Conservation (phyloP, 92 coral and sea anemone genomes). For the Virgularia gustaviana region DNA sequence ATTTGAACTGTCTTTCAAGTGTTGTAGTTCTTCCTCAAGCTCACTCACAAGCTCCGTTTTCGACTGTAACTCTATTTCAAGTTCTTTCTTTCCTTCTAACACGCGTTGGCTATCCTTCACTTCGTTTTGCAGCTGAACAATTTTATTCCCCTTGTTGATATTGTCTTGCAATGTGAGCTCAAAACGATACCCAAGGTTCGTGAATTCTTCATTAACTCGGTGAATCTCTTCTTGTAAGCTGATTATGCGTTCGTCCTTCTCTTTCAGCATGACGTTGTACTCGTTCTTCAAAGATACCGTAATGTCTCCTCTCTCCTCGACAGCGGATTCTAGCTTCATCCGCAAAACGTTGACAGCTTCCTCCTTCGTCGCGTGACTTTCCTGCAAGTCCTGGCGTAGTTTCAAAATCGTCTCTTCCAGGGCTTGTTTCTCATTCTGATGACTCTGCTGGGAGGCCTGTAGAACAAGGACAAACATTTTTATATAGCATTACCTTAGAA, state of each 20-base stretch:
- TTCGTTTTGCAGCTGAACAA: slow-evolving; percentile 26
- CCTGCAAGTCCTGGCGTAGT: slow-evolving; percentile 4
- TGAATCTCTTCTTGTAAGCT: slow-evolving; percentile 26
- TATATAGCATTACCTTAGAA: too few relatives aligned
- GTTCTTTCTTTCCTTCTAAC: slow-evolving; percentile 6
- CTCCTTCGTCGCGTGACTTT: slow-evolving; percentile 14
- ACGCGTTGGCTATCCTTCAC: slow-evolving; percentile 14
- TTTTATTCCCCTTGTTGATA: slow-evolving; percentile 26
- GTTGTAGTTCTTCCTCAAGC: slow-evolving; percentile 7
- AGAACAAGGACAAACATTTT: too few relatives aligned
- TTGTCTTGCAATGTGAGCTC: slow-evolving; percentile 35
- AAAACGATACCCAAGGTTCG: slow-evolving; percentile 31
- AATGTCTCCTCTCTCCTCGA: slow-evolving; percentile 24
- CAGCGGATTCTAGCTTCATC: slow-evolving; percentile 28
- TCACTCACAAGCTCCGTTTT: neutral
- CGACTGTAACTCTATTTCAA: neutral
- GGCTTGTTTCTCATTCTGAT: neutral
- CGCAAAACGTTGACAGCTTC: slow-evolving; percentile 33
- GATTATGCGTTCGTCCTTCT: slow-evolving; percentile 11
- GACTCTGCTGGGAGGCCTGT: too few relatives aligned
- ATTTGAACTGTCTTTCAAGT: neutral
- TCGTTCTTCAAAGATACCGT: slow-evolving; percentile 8
- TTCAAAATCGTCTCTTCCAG: slow-evolving; percentile 1
- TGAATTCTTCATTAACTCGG: slow-evolving; percentile 35
- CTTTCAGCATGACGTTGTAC: slow-evolving; percentile 16